Evolutionary conservation across 1,140 invertebrate species (phyloP), one percentile per base, ranked within the genome.

Genomic region (Bradynema listronoti): DNA sequence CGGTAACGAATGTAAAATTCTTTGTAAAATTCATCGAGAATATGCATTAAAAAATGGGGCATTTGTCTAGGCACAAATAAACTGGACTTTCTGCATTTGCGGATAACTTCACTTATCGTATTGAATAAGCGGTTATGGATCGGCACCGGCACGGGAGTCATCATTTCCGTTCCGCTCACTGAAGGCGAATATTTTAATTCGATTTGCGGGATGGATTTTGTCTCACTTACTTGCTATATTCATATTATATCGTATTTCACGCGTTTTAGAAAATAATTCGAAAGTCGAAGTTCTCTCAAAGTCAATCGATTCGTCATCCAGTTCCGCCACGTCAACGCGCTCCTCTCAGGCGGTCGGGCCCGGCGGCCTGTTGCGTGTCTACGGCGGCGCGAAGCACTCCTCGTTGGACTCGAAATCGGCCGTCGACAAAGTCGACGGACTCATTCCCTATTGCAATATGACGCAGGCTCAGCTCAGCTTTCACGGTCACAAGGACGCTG

Each of bases 391-490:
- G 33, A n/a, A 29, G 4, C 16, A 19, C n/a, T 65, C 71, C 61
- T 65, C 85, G 56, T 81, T 84, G 68, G n/a, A n/a, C n/a, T n/a
- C n/a, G n/a, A 82, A 84, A 0, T 85, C 85, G 33, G 87, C 86
- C 67, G n/a, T n/a, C n/a, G n/a, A n/a, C n/a, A n/a, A n/a, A n/a
- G n/a, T n/a, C n/a, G n/a, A n/a, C n/a, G n/a, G n/a, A n/a, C n/a
- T n/a, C n/a, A 87, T 94, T 69, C 94, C 94, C 0, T 90, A 88
- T 80, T 97, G 93, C 79, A 90, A 90, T 57, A 93, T 96, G 87
- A 88, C 90, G 5, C 90, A 95, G 81, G 93, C 93, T 49, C 94
- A 99, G 81, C 84, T 98, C 2, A 95, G 90, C 65, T 98, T 98
- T 82, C 94, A 99, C 80, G 94, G 94, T 4, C 93, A 98, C 79